Conservation (phyloP, 2,888 invertebrate genomes). For the Conus canariensis region DNA sequence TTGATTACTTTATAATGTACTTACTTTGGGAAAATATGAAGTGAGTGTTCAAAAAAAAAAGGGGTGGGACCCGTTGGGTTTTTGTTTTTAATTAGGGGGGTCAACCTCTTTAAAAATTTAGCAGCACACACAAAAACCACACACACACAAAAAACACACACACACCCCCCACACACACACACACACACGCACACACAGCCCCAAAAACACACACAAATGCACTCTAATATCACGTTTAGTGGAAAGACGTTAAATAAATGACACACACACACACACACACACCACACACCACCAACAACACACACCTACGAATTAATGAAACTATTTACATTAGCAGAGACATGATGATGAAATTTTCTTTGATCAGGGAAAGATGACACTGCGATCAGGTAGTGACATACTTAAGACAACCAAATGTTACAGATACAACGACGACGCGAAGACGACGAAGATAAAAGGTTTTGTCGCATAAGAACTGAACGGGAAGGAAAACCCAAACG, state of each 20-base stretch:
- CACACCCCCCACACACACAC: conserved; percentile 4
- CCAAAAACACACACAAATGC: neutral
- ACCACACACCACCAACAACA: conserved; percentile 18
- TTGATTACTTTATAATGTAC: too few species aligned
- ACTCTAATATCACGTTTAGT: too few species aligned
- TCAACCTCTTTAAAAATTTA: too few species aligned
- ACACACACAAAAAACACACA: neutral
- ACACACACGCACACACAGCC: neutral
- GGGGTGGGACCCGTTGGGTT: too few species aligned
- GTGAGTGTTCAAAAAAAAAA: too few species aligned
- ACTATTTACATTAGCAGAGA: neutral
- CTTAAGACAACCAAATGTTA: neutral
- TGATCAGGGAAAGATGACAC: neutral
- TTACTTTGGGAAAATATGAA: too few species aligned
- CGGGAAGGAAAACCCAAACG: neutral
- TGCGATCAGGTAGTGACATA: neutral
- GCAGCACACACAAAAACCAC: neutral
- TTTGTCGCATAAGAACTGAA: too few species aligned
- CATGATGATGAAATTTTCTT: neutral
- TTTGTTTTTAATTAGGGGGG: too few species aligned
- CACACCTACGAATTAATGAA: neutral
- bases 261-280: conserved; percentile 13
- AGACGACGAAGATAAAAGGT: neutral
- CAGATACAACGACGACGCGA: neutral
- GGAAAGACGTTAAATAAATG: too few species aligned